Conservation (phyloP, 2,113 vertebrate genomes). For the Oreocharis arfaki region DNA sequence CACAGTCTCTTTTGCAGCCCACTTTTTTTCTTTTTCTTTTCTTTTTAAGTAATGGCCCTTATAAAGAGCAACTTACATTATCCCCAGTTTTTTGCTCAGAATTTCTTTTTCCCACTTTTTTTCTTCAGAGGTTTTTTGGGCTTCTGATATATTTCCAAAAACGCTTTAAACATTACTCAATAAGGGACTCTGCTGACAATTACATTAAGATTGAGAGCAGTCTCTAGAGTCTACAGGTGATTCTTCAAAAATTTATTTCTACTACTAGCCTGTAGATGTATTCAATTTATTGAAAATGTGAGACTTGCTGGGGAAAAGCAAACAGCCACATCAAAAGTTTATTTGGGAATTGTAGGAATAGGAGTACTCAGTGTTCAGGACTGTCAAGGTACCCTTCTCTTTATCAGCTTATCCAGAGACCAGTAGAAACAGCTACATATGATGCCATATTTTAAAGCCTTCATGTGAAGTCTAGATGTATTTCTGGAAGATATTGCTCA, state of each 20-base stretch:
- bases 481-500: not conserved
- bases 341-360: not conserved
- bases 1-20: not conserved
- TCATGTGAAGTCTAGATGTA: not conserved
- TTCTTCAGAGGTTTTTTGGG: not conserved
- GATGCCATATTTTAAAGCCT: not conserved
- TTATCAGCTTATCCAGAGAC: not conserved
- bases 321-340: not conserved
- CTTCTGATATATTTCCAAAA: not conserved
- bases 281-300: not conserved
- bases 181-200: not conserved
- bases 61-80: not conserved
- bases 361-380: not conserved
- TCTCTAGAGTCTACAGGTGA: not conserved
- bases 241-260: not conserved
- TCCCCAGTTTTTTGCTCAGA: not conserved
- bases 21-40: not conserved
- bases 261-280: not conserved
- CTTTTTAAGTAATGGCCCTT: not conserved
- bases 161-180: not conserved
- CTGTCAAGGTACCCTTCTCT: accelerated
- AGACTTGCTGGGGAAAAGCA: not conserved
- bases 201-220: not conserved
- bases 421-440: not conserved
- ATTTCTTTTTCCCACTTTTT: not conserved